Percentiles rank a stretch among this genome's conserved stretches.
Conservation (phyloP, 2,113 vertebrate species). For the Corythoichthys haematopterus region DNA sequence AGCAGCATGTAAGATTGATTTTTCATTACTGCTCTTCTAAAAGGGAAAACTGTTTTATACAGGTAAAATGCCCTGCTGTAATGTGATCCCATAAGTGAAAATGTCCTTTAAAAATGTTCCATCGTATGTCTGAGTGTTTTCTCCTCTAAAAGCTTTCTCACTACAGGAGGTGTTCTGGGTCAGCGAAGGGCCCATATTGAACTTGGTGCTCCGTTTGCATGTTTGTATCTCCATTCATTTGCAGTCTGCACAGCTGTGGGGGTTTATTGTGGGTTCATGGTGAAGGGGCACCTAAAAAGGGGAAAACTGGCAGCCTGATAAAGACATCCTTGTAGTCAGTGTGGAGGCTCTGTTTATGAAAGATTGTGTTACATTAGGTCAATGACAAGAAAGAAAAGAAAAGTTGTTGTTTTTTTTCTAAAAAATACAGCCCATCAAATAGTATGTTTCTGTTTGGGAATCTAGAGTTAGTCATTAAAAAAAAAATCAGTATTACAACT, state of each 20-base stretch:
- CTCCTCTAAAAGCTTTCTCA: conserved; percentile 4
- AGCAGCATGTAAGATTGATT: conserved; percentile 5
- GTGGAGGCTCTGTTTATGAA: conserved; percentile 29
- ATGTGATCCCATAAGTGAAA: conserved; percentile 4
- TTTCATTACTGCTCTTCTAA: conserved; percentile 5
- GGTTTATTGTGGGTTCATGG: conserved; percentile 36
- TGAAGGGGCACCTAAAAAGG: conserved; percentile 29
- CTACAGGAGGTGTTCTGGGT: conserved; percentile 10
- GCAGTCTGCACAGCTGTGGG: conserved; percentile 32
- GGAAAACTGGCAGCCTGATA: conserved; percentile 31
- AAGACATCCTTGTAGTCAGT: conserved; percentile 41
- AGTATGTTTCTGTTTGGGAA: background rate
- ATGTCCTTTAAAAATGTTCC: background rate
- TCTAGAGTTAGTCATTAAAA: background rate
- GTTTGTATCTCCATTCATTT: conserved; percentile 32
- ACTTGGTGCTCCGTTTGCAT: conserved; percentile 12
- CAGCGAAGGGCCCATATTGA: conserved; percentile 14
- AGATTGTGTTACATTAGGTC: conserved; percentile 8
- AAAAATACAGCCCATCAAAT: background rate
- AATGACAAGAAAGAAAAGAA: conserved; percentile 2
- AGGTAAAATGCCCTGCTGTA: background rate
- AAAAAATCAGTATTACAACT: background rate
- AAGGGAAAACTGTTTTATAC: background rate
- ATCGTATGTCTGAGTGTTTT: background rate
- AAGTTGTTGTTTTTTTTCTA: background rate